These are phyloP conservation scores for Xestia rhomboidea DNA, from an alignment of 2,888 invertebrate genomes.

Conservation along the genomic window DNA sequence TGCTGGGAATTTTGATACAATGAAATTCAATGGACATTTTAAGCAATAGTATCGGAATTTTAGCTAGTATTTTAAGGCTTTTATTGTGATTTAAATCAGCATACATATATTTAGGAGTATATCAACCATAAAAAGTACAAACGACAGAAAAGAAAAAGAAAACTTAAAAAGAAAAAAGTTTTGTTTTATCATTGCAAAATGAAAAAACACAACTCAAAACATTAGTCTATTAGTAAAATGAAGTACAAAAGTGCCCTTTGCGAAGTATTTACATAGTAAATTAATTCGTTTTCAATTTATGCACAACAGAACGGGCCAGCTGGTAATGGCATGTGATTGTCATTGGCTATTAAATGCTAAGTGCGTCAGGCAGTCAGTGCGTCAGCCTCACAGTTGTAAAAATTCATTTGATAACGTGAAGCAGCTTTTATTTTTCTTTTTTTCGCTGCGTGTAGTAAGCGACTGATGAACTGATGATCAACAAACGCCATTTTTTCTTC, in stretches of 20 bases:
- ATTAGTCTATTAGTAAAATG: conserved; percentile 44
- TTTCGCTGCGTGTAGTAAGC: background rate
- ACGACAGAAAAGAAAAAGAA: background rate
- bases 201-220: conserved; percentile 28
- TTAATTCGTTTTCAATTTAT: conserved; percentile 68
- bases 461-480: background rate
- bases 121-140: background rate
- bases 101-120: background rate
- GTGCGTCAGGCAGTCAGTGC: conserved; percentile 60
- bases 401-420: conserved; percentile 57
- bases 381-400: conserved; percentile 56
- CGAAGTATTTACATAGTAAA: conserved; percentile 69
- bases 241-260: conserved; percentile 55
- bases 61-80: conserved; percentile 15
- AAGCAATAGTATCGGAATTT: conserved; percentile 27
- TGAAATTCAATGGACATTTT: conserved; percentile 22
- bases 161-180: background rate
- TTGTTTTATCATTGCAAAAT: conserved; percentile 8
- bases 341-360: conserved; percentile 65
- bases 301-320: conserved; percentile 57
- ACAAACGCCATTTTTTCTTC: background rate
- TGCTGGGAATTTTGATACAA: conserved; percentile 57
- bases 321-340: conserved; percentile 68
- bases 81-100: conserved; percentile 10
- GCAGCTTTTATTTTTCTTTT: conserved; percentile 4